Evolutionary conservation across 2,113 vertebrate genomes (phyloP).

Genomic region (Hemichromis elongatus): DNA sequence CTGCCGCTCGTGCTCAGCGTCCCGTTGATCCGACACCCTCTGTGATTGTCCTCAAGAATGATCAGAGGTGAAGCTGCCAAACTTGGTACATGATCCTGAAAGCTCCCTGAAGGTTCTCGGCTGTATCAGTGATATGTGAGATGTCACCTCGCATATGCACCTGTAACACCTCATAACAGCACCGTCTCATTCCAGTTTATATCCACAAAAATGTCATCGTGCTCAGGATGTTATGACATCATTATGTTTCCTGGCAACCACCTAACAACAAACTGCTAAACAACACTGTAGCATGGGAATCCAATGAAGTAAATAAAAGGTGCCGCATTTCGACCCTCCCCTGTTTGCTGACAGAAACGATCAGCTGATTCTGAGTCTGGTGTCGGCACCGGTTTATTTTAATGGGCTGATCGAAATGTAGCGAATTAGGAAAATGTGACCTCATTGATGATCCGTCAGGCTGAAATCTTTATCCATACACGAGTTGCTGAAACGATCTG

Average conservation of each 20-base stretch:
- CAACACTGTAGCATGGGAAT: background rate
- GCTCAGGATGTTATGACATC: background rate
- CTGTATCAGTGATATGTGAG: background rate
- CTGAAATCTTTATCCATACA: background rate
- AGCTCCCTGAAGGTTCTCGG: background rate
- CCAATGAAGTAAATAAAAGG: background rate
- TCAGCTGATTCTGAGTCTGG: background rate
- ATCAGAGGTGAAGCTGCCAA: background rate
- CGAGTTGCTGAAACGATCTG: background rate
- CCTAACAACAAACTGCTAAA: background rate
- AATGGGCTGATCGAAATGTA: background rate
- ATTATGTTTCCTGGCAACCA: background rate
- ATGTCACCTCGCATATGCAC: rapidly evolving
- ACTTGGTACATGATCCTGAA: background rate
- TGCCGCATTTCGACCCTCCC: rapidly evolving
- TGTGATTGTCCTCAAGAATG: rapidly evolving
- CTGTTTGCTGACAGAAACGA: background rate
- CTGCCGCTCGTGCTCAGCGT: background rate
- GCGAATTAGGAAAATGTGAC: background rate
- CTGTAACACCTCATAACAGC: background rate
- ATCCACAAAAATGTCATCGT: background rate
- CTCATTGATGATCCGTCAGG: background rate
- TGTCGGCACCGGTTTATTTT: rapidly evolving
- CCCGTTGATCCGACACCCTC: background rate
- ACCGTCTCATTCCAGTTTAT: background rate